These are phyloP conservation scores for Idaea straminata DNA, from an alignment of 2,888 invertebrate genomes.

Conservation along the genomic window DNA sequence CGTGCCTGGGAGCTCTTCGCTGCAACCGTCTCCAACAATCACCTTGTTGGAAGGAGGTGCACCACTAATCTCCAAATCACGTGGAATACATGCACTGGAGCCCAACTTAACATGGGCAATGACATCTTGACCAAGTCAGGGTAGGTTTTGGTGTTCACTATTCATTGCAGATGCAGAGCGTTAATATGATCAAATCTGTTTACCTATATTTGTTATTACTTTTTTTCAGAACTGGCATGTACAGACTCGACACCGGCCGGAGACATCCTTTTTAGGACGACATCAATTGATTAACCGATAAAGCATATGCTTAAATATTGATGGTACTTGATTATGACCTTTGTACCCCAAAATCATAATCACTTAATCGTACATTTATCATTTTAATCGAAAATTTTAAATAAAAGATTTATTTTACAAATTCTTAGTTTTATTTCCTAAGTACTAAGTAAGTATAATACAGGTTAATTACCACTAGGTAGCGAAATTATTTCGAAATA, in stretches of 20 bases:
- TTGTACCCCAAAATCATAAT: no score
- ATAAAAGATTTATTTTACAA: no score
- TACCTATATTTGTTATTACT: background rate
- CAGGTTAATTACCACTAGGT: no score
- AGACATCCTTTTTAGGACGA: background rate
- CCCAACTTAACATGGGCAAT: constrained; percentile 47
- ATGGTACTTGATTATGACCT: no score
- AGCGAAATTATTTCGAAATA: no score
- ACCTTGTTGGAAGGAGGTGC: constrained; percentile 46
- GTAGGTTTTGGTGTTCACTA: constrained; percentile 28
- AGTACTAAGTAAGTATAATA: no score
- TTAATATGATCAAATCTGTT: no score
- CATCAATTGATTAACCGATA: background rate
- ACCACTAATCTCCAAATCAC: constrained; percentile 37
- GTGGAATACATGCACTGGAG: constrained; percentile 39
- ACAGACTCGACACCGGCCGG: background rate
- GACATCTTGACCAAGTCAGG: constrained; percentile 39
- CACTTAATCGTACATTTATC: no score
- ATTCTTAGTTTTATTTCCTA: no score
- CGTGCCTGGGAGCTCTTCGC: constrained; percentile 50
- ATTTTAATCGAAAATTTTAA: no score
- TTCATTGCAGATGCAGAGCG: no score
- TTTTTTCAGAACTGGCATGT: background rate
- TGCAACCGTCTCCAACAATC: constrained; percentile 45
- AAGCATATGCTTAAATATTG: no score